Base-by-base conservation (phyloP, 2,888 invertebrate species). In the Drosophila ochracea region DNA sequence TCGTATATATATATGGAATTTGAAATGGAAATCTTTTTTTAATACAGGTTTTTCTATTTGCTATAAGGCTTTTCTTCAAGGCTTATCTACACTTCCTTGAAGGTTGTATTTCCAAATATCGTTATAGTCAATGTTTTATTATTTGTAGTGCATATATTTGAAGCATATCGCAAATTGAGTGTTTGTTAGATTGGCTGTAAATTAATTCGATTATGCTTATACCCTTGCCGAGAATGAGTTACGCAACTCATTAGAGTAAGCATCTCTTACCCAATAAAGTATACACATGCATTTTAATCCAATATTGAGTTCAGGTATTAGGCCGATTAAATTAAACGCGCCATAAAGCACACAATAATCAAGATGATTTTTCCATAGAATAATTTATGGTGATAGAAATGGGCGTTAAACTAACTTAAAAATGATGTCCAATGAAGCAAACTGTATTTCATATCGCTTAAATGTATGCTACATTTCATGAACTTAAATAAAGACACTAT, bases 391-490 rank as follows among this genome's bases (percentile, higher is more conserved):
- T 28, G 35, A 19, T 7, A 28, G 28, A 25, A 25, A 19, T 37
- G 25, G n/a, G 52, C 6, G 9, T 30, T 30, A 28, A 4, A 6
- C 16, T 16, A 21, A 21, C 43, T 58, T 43, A 16, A 21, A 33
- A 28, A 13, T 41, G 16, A 33, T 19, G 11, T 16, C 7, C 35
- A 49, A 11, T 39, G 30, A 37, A 55, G 25, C 39, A 35, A 13
- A 53, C 16, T 55, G 53, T 70, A 67, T 80, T 68, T 61, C 61
- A 43, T 54, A 19, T 53, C 68, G 71, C 71, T 66, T 49, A 73
- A 76, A 73, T 69, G 62, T 78, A 74, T 80, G 82, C 80, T 66
- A 78, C 62, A 64, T 25, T 64, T 73, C 47, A 50, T 10, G 16
- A 49, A 11, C 35, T 10, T n/a, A 4, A 16, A 54, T 5, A 53